Evolutionary conservation across 2,888 invertebrate species (phyloP).

Genomic region (Epistrophe grossulariae): DNA sequence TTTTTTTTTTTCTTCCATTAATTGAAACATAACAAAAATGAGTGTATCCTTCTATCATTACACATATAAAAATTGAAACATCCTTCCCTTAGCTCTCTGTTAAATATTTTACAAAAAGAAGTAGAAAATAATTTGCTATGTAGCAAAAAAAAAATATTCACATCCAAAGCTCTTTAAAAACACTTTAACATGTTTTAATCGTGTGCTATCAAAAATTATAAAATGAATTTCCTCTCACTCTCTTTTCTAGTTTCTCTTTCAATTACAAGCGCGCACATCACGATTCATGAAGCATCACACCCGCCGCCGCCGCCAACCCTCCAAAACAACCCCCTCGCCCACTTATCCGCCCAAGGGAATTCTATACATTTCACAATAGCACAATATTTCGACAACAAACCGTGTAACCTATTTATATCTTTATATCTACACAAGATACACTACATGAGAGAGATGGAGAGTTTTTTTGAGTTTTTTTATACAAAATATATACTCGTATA

Average conservation of each 20-base stretch:
- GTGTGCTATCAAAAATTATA: conserved; percentile 73
- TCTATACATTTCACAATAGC: conserved; percentile 73
- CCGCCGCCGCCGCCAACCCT: neutral
- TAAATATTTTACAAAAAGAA: neutral
- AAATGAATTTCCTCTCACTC: conserved; percentile 55
- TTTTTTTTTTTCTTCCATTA: neutral
- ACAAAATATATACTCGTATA: neutral
- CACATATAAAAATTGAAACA: neutral
- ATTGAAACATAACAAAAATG: conserved; percentile 14
- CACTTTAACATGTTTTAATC: conserved; percentile 73
- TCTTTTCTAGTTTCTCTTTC: conserved; percentile 45
- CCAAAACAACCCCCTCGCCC: neutral
- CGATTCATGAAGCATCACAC: conserved; percentile 34
- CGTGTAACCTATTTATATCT: conserved; percentile 75
- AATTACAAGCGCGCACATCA: conserved; percentile 46
- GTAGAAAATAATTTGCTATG: conserved; percentile 1
- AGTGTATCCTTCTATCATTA: conserved; percentile 11
- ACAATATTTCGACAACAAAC: conserved; percentile 75
- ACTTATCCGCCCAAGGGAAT: conserved; percentile 54
- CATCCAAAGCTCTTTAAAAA: conserved; percentile 70
- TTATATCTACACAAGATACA: conserved; percentile 55
- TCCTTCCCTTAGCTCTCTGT: conserved; percentile 19
- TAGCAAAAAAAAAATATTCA: conserved; percentile 4
- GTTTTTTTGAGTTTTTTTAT: too few relatives aligned
- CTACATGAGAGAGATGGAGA: conserved; percentile 24